Evolutionary conservation across 2,797 vertebrate species (phyloP), one percentile per base, ranked within the genome.

Genomic region (Sebastes aleutianus): DNA sequence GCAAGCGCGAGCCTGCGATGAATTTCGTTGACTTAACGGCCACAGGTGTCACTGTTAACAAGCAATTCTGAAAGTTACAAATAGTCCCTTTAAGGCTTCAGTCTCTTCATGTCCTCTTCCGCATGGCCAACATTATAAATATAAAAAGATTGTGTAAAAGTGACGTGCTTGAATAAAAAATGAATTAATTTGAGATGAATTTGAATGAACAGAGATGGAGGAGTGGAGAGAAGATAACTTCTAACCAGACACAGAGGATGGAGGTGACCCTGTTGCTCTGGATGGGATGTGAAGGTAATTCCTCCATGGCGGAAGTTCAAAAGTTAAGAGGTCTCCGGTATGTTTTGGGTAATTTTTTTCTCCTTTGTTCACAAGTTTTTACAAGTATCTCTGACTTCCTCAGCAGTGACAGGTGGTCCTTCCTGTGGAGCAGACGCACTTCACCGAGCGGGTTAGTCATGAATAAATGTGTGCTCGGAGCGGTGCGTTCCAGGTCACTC

Each of bases 381-480:
- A 34, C 54, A 22, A n/a, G 34, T 63, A 26, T 20, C 56, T 69
- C 8, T 75, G 53, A n/a, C 32, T 78, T 9, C 5, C 18, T 66
- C 14, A n/a, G 34, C 39, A 22, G 61, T 58, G 34, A 24, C 75
- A 81, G 74, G 24, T 34, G 61, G 26, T 29, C 57, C 57, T 67
- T 74, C 47, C 50, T 67, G 56, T 53, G 47, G 14, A 59, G 57
- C 70, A 64, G 62, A 63, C 24, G 43, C 69, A 75, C 84, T 58
- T 84, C 75, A 59, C 58, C 75, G 82, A 80, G 78, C 79, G 85
- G 57, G 47, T 73, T 74, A 63, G 73, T 76, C 76, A 77, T 78
- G 79, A 86, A 86, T 75, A 83, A 76, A 81, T 67, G 74, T 72
- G 76, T 74, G 72, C 20, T 53, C 68, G 54, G 24, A 78, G 76